These are phyloP conservation scores for Pantala flavescens DNA, from an alignment of 1,140 invertebrate species.

Conservation along the genomic window DNA sequence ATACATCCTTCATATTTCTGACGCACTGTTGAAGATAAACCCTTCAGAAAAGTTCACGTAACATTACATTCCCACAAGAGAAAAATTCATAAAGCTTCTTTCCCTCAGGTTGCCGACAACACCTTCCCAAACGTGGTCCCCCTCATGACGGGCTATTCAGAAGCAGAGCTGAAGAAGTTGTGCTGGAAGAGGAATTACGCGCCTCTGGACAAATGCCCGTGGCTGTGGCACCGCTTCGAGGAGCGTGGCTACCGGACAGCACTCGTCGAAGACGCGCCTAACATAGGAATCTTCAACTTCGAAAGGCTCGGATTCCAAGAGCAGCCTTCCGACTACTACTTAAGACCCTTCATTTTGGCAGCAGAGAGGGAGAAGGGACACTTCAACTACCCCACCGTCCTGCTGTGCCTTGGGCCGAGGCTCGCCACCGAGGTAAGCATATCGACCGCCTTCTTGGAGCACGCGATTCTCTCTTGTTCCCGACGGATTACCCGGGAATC, in stretches of 20 bases:
- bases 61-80: too few relatives aligned
- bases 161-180: constrained; percentile 43
- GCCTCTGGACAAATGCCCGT: constrained; percentile 53
- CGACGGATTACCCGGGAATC: too few relatives aligned
- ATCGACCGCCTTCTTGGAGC: too few relatives aligned
- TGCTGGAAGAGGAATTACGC: constrained; percentile 41
- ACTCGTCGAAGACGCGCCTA: constrained; percentile 64
- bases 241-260: constrained; percentile 62
- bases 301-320: constrained; percentile 62
- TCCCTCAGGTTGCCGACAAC: constrained; percentile 51
- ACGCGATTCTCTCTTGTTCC: too few relatives aligned
- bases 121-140: constrained; percentile 73
- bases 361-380: constrained; percentile 48
- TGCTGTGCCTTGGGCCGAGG: neutral
- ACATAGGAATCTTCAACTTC: constrained; percentile 73
- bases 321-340: constrained; percentile 72
- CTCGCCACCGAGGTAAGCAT: neutral
- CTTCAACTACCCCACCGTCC: neutral
- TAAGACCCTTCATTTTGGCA: constrained; percentile 59
- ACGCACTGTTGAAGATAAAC: too few relatives aligned
- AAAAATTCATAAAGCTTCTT: too few relatives aligned
- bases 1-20: too few relatives aligned
- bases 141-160: constrained; percentile 52
- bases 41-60: too few relatives aligned
- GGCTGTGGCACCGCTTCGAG: constrained; percentile 68